phyloP scores from a whole-genome alignment of 2,888 invertebrate genomes.

The Thereva nobilitata region DNA sequence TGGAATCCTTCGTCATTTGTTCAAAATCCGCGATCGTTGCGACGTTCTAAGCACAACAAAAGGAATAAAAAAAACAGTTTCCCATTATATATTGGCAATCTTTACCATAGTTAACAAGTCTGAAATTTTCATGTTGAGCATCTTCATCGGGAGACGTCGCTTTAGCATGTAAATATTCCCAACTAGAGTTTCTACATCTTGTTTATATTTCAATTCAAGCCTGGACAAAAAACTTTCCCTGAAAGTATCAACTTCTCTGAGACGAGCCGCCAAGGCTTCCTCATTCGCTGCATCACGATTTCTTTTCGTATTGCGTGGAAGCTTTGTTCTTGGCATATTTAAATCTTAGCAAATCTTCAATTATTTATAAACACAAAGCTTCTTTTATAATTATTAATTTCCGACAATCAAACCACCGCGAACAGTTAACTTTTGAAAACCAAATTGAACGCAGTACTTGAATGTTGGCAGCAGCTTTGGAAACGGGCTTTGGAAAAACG shows the following conservation, averaged over 20 bases:
- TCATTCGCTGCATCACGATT: constrained; percentile 55
- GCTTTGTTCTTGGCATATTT: constrained; percentile 56
- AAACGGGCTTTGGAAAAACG: no score
- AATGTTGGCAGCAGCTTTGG: no score
- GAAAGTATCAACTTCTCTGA: constrained; percentile 51
- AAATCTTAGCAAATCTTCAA: not conserved
- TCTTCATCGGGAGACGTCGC: constrained; percentile 42
- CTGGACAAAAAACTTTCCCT: constrained; percentile 48
- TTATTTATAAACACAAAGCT: not conserved
- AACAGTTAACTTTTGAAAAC: no score
- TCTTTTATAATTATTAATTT: no score
- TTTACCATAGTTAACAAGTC: constrained; percentile 50
- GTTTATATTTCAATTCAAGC: constrained; percentile 47
- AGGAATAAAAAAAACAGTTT: not conserved
- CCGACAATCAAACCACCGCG: no score
- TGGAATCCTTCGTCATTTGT: not conserved
- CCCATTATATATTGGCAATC: not conserved
- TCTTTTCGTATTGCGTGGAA: constrained; percentile 54
- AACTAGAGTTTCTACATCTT: constrained; percentile 37
- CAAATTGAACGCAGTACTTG: no score
- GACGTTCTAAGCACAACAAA: constrained; percentile 35
- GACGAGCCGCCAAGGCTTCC: constrained; percentile 48
- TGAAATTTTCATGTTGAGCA: constrained; percentile 50
- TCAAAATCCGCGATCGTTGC: constrained; percentile 39
- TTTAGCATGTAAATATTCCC: constrained; percentile 36